phyloP scores from a whole-genome alignment of 1,140 invertebrate species.

The Drosophila prosaltans region DNA sequence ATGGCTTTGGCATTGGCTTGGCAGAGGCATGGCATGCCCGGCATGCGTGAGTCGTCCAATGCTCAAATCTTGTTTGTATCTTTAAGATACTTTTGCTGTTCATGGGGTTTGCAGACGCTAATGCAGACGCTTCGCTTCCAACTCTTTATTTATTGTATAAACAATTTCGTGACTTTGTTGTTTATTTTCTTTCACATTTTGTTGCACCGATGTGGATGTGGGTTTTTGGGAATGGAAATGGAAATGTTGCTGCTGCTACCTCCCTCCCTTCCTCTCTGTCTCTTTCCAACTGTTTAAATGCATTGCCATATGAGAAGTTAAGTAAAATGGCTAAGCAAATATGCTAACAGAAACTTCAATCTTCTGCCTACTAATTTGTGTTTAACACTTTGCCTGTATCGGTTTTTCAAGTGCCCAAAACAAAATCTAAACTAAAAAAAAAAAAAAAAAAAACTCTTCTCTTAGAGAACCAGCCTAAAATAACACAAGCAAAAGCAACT shows the following conservation, averaged over 20 bases:
- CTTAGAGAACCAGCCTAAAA: constrained; percentile 55
- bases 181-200: constrained; percentile 73
- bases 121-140: constrained; percentile 27
- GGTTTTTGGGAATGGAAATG: constrained; percentile 19
- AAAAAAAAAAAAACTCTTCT: constrained; percentile 2
- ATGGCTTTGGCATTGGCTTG: constrained; percentile 23
- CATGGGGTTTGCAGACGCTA: constrained; percentile 12
- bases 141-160: constrained; percentile 76
- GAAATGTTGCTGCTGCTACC: background rate
- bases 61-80: constrained; percentile 69
- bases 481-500: constrained; percentile 63
- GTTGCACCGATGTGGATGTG: constrained; percentile 65
- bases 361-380: constrained; percentile 63
- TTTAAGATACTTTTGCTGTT: constrained; percentile 80
- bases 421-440: constrained; percentile 6
- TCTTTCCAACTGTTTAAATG: constrained; percentile 7
- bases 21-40: constrained; percentile 54
- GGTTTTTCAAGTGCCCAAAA: constrained; percentile 46
- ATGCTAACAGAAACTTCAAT: constrained; percentile 55
- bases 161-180: constrained; percentile 80
- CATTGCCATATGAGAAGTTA: constrained; percentile 19
- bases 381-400: constrained; percentile 58
- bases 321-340: constrained; percentile 67
- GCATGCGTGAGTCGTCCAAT: constrained; percentile 56
- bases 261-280: background rate